These are phyloP conservation scores for Cynodonichthys magdalenae DNA, from an alignment of 2,797 vertebrate species.

Conservation along the genomic window DNA sequence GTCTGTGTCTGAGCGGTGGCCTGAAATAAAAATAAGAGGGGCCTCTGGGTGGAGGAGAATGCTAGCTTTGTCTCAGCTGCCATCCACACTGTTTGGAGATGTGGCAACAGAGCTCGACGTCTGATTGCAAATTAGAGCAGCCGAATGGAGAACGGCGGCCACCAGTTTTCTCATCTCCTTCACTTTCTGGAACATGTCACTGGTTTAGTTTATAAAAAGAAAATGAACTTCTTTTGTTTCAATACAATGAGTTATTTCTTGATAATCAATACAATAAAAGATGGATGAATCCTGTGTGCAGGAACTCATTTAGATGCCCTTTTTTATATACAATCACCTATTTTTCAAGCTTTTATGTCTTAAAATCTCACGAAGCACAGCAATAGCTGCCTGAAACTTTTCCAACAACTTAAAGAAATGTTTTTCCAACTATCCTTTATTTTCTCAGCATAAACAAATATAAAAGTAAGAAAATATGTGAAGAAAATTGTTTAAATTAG, in stretches of 20 bases:
- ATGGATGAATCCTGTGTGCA: constrained; percentile 43
- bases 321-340: constrained; percentile 12
- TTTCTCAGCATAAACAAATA: too few relatives aligned
- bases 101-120: constrained; percentile 66
- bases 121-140: constrained; percentile 80
- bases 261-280: constrained; percentile 37
- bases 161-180: constrained; percentile 16
- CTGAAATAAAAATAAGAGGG: constrained; percentile 80
- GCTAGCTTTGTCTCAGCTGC: constrained; percentile 81
- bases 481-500: too few relatives aligned
- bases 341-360: too few relatives aligned
- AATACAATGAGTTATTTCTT: not conserved
- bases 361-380: too few relatives aligned
- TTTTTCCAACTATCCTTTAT: too few relatives aligned
- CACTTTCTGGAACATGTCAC: not conserved
- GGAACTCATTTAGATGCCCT: constrained; percentile 25
- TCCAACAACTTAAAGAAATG: too few relatives aligned
- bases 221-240: not conserved
- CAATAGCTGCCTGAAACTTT: too few relatives aligned
- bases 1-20: constrained; percentile 79
- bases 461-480: too few relatives aligned
- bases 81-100: constrained; percentile 80
- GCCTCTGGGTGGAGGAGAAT: constrained; percentile 72
- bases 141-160: constrained; percentile 47
- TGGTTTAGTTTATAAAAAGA: constrained; percentile 1